Evolutionary conservation across 2,888 invertebrate species (phyloP), one percentile per base, ranked within the genome.

Genomic region (Xanthia togata): DNA sequence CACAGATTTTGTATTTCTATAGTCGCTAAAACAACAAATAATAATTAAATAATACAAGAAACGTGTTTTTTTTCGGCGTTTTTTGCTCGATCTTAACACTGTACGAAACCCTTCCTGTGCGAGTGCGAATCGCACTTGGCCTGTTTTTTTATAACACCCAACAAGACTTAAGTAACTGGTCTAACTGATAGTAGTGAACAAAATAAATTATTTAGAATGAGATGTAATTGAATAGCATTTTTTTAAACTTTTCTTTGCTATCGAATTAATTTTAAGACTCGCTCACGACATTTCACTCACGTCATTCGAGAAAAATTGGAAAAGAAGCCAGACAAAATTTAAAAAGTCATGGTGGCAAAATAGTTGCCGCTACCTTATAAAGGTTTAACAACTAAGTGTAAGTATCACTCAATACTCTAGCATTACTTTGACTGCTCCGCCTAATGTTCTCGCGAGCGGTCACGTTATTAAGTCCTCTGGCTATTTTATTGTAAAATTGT

Each of bases 101-200:
- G 47, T 47, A 17, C 47, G 17, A 1, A 47, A 47, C 17, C 17
- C 11, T 41, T 11, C 41, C 1, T 11, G 41, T 38, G 38, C 38
- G 9, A 38, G 38, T 38, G 9, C 8, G 38, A 38, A 8, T 38
- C 41, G 41, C 41, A 44, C 44, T 44, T 2, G 44, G 11, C 41
- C 47, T 4, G 17, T 5, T 17, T 47, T 47, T n/a, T 11, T 20
- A 4, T 53, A 63, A 53, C 12, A 57, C 23, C 26, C 64, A 47
- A 62, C 44, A 76, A 60, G 82, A 47, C 76, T 12, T 68, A 53
- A 26, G 23, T 81, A 47, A 74, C 17, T 60, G n/a, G 78, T 60
- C 6, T 31, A 41, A 20, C 20, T 3, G 23, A 68, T 35, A 68
- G 26, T 38, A 44, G 17, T 38, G 35, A 47, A 35, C 31, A 60